phyloP scores from a whole-genome alignment of 2,888 invertebrate species.

The Eutolmus rufibarbis region DNA sequence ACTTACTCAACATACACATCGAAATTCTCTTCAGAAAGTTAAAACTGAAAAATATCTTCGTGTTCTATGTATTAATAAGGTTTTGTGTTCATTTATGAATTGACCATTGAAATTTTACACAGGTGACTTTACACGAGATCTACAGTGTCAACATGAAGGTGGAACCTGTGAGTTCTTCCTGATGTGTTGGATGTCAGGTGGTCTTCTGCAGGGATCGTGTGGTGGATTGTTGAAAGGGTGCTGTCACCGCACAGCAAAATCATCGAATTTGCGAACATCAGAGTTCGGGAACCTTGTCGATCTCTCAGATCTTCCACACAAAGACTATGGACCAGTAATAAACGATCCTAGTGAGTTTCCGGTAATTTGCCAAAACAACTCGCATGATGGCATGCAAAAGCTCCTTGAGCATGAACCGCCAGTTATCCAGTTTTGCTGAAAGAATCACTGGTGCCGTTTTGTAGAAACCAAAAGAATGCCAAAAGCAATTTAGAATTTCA shows the following conservation, averaged over 20 bases:
- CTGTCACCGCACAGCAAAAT: constrained; percentile 80
- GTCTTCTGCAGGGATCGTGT: constrained; percentile 84
- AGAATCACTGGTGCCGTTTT: not conserved
- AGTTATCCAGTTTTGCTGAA: constrained; percentile 7
- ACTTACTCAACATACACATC: too few species aligned
- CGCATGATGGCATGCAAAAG: not conserved
- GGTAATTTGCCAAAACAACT: constrained; percentile 30
- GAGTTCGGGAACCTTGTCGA: constrained; percentile 72
- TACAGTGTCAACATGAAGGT: constrained; percentile 66
- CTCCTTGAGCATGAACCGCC: not conserved
- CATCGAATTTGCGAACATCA: constrained; percentile 71
- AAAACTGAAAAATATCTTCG: not conserved
- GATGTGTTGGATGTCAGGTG: constrained; percentile 90
- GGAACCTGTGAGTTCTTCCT: constrained; percentile 90
- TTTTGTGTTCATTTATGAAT: not conserved
- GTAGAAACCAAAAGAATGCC: not conserved
- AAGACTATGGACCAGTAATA: constrained; percentile 75
- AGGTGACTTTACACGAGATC: constrained; percentile 61
- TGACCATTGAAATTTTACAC: constrained; percentile 38
- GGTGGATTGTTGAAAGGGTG: constrained; percentile 84
- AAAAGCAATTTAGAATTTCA: not conserved
- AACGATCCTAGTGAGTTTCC: constrained; percentile 79
- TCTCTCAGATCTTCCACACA: constrained; percentile 67
- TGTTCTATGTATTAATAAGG: not conserved
- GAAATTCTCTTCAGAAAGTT: too few species aligned